A percentile compares a stretch with the other conserved stretches of the same genome.
Evolutionary conservation across 2,113 vertebrate genomes (phyloP).

Genomic region (Dipodomys spectabilis): DNA sequence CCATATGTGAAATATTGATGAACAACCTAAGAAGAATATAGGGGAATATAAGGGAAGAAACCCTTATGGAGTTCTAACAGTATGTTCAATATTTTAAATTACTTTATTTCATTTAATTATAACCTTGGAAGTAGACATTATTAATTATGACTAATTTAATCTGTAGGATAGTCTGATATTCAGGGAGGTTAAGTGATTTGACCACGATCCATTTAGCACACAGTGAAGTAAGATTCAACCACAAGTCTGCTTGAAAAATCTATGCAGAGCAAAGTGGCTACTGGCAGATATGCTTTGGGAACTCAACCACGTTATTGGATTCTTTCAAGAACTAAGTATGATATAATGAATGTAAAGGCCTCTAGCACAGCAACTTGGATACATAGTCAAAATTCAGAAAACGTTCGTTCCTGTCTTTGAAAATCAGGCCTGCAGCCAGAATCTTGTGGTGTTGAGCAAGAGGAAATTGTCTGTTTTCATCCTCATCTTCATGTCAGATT

Average conservation of each 20-base stretch:
- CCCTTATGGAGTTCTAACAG: background rate
- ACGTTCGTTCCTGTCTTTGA: background rate
- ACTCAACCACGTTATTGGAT: background rate
- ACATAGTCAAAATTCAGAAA: background rate
- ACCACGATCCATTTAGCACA: slow-evolving; percentile 50
- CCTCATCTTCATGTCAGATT: background rate
- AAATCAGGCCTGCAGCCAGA: background rate
- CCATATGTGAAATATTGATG: background rate
- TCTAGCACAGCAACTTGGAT: too few species aligned
- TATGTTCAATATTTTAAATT: slow-evolving; percentile 21
- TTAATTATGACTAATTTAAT: slow-evolving; percentile 53
- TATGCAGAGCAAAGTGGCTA: background rate
- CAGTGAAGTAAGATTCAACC: slow-evolving; percentile 6
- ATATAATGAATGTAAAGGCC: background rate
- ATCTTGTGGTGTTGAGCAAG: background rate
- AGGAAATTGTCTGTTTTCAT: background rate
- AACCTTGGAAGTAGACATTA: slow-evolving; percentile 9
- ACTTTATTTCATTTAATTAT: slow-evolving; percentile 40
- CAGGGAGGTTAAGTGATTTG: slow-evolving; percentile 33
- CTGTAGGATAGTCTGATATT: background rate
- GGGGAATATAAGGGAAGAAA: slow-evolving; percentile 5
- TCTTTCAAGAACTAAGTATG: background rate
- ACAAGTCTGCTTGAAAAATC: background rate
- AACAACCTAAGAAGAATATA: background rate
- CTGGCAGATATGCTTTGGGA: background rate